Evolutionary conservation across 2,113 vertebrate species (phyloP).

Genomic region (Perca fluviatilis): DNA sequence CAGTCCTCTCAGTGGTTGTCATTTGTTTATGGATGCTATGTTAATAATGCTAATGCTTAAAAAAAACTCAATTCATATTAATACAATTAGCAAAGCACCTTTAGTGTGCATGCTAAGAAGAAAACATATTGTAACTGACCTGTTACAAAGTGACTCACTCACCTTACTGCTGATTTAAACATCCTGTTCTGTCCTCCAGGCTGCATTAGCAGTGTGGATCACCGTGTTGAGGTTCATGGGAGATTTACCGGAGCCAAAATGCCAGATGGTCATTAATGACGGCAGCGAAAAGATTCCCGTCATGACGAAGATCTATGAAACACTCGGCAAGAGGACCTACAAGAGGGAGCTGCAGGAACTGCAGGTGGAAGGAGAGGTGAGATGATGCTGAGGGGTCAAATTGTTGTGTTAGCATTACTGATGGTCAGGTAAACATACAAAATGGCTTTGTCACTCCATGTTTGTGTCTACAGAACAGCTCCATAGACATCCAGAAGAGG

Average conservation of each 20-base stretch:
- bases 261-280: constrained; percentile 92
- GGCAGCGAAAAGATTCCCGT: constrained; percentile 98
- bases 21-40: too few relatives aligned
- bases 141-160: neutral
- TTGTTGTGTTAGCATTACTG: too few relatives aligned
- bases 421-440: neutral
- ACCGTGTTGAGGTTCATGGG: constrained; percentile 98
- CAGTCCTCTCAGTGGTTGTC: too few relatives aligned
- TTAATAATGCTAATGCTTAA: too few relatives aligned
- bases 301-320: constrained; percentile 99
- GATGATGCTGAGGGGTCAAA: neutral
- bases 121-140: too few relatives aligned
- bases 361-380: constrained; percentile 95
- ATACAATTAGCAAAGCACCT: too few relatives aligned
- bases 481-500: constrained; percentile 91
- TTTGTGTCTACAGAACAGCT: constrained; percentile 84
- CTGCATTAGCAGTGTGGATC: constrained; percentile 96
- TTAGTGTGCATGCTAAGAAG: too few relatives aligned
- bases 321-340: constrained; percentile 95
- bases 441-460: neutral
- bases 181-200: constrained; percentile 75
- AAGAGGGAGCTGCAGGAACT: constrained; percentile 96
- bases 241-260: constrained; percentile 95
- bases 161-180: neutral
- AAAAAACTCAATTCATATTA: too few relatives aligned